Evolutionary conservation across 2,797 vertebrate species (phyloP), one percentile per base, ranked within the genome.

Genomic region (Echiichthys vipera): DNA sequence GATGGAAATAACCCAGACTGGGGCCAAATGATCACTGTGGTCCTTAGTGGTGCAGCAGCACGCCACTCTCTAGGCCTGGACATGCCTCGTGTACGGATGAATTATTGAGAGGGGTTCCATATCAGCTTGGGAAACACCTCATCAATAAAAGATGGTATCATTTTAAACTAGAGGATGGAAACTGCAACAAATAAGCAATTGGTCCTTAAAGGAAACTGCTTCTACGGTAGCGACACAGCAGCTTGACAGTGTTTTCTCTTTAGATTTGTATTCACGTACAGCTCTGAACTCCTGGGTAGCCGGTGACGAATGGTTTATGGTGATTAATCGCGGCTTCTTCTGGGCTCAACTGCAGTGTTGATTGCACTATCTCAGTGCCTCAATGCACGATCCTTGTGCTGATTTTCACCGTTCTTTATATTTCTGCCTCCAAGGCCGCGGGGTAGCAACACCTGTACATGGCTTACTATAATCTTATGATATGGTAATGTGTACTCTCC

Each of bases 91-190:
- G 56, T 87, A n/a, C 59, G 77, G 71, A 93, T 93, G 71, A 93
- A 94, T 93, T 91, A 95, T 94, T 94, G 54, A 94, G 81, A 85
- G 37, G 78, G 89, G 84, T 90, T 94, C 87, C 83, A 90, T 95
- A 91, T 91, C 92, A 92, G 74, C 85, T 76, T 79, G 89, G 90
- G 87, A 92, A 94, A 93, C 88, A 88, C 86, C 73, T 39, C 91
- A 94, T 95, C 84, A 94, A 94, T 94, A 93, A 94, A 88, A 87
- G 42, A 94, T 93, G 72, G 66, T 80, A 84, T 89, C 87, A 84
- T 84, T 90, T 93, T 83, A 84, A 89, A 77, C 59, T 54, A 46
- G 62, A 78, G 56, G 53, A 89, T 85, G 67, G 84, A 89, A 88
- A 89, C 77, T 72, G 66, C 77, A 90, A 77, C 87, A 88, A 78